phyloP scores from a whole-genome alignment of 2,113 vertebrate genomes.

The Dolichotis patagonum region DNA sequence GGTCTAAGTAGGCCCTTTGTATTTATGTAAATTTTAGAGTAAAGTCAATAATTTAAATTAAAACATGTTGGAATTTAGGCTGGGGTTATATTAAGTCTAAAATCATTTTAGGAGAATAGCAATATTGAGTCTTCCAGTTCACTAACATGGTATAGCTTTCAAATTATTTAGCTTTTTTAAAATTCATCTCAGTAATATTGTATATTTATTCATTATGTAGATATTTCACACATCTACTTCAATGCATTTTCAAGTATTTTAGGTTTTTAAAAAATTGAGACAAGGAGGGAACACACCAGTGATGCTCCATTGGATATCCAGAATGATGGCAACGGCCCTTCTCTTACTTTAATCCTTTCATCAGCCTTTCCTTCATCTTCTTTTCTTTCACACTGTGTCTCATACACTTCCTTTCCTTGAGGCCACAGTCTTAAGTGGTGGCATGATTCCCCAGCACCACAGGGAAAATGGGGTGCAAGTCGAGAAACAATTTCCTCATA shows the following conservation, averaged over 20 bases:
- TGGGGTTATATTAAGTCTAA: neutral
- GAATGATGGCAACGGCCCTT: too few relatives aligned
- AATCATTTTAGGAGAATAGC: neutral
- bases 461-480: conserved; percentile 78
- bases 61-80: neutral
- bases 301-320: too few relatives aligned
- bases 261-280: neutral
- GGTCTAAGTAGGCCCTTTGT: neutral
- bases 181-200: neutral
- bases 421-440: conserved; percentile 54
- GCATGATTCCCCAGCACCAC: conserved; percentile 76
- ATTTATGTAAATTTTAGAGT: neutral
- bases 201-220: neutral
- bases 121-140: neutral
- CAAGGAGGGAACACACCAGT: too few relatives aligned
- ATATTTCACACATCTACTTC: neutral
- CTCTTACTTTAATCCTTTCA: too few relatives aligned
- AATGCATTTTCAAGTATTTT: neutral
- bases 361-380: too few relatives aligned
- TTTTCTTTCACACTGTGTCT: too few relatives aligned
- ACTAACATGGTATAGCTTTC: neutral
- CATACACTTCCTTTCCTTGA: too few relatives aligned
- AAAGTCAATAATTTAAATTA: neutral
- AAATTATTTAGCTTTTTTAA: neutral
- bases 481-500: conserved; percentile 76